Conservation (phyloP, 2,888 invertebrate species). For the Phasia obesa region DNA sequence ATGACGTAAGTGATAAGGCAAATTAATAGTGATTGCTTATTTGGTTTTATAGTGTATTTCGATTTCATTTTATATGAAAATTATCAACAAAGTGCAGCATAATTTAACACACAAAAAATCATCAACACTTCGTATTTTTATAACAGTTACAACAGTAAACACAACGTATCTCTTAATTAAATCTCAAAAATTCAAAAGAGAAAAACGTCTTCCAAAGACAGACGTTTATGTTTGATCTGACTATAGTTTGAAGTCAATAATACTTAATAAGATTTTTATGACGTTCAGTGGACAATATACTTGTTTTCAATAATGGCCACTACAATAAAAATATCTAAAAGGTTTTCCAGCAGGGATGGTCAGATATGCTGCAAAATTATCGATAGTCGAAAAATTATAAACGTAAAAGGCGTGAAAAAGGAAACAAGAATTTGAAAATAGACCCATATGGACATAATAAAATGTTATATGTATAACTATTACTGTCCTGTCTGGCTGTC, state of each 20-base stretch:
- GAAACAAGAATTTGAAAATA: too few species aligned
- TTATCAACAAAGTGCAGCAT: conserved; percentile 51
- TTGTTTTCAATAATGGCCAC: conserved; percentile 46
- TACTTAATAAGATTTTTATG: conserved; percentile 58
- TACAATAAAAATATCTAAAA: conserved; percentile 10
- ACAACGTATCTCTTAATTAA: conserved; percentile 42
- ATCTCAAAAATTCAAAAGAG: neutral
- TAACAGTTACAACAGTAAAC: conserved; percentile 32
- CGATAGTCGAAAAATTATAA: too few species aligned
- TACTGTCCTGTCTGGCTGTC: too few species aligned
- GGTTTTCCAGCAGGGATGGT: too few species aligned
- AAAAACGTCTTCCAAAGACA: conserved; percentile 2
- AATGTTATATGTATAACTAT: too few species aligned
- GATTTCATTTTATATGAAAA: conserved; percentile 52
- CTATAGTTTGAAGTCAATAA: conserved; percentile 27
- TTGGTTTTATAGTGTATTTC: neutral
- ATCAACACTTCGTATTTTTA: neutral
- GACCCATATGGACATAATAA: too few species aligned
- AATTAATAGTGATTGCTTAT: conserved; percentile 32
- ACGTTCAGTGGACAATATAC: conserved; percentile 62
- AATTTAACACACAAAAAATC: conserved; percentile 6
- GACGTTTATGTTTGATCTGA: neutral
- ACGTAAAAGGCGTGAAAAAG: too few species aligned
- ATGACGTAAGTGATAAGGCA: too few species aligned
- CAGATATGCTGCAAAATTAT: too few species aligned